These are phyloP conservation scores for Castor canadensis DNA, from an alignment of 2,113 vertebrate genomes.

Conservation along the genomic window DNA sequence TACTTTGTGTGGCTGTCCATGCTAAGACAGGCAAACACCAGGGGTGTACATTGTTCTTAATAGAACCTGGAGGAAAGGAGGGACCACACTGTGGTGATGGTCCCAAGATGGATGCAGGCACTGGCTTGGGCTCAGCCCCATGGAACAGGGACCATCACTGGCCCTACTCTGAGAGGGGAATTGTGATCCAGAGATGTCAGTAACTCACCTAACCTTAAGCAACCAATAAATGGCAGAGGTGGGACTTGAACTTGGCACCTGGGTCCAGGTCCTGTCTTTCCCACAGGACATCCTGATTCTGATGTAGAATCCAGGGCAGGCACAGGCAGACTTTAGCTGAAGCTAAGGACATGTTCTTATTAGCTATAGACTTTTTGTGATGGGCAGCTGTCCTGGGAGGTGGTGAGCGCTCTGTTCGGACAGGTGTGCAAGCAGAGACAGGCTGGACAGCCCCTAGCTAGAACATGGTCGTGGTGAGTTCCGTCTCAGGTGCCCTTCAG, in stretches of 20 bases:
- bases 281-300: not conserved
- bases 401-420: rapidly evolving
- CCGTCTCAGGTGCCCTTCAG: rapidly evolving
- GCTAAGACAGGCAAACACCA: not conserved
- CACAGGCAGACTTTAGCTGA: too few relatives aligned
- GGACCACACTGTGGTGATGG: not conserved
- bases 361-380: not conserved
- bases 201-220: not conserved
- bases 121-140: not conserved
- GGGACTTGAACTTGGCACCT: not conserved
- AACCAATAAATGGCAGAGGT: too few relatives aligned
- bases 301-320: not conserved
- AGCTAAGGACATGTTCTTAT: not conserved
- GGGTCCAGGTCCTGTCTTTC: not conserved
- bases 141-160: too few relatives aligned
- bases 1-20: too few relatives aligned
- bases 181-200: too few relatives aligned
- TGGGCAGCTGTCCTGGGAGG: rapidly evolving
- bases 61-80: not conserved
- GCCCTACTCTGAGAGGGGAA: not conserved
- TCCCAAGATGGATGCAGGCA: not conserved
- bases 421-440: not conserved
- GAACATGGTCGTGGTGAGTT: rapidly evolving
- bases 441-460: rapidly evolving
- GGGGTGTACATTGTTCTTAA: not conserved